A percentile compares a stretch with the other conserved stretches of the same genome.
phyloP scores from a whole-genome alignment of 2,888 invertebrate species.

The Synanthedon andrenaeformis region DNA sequence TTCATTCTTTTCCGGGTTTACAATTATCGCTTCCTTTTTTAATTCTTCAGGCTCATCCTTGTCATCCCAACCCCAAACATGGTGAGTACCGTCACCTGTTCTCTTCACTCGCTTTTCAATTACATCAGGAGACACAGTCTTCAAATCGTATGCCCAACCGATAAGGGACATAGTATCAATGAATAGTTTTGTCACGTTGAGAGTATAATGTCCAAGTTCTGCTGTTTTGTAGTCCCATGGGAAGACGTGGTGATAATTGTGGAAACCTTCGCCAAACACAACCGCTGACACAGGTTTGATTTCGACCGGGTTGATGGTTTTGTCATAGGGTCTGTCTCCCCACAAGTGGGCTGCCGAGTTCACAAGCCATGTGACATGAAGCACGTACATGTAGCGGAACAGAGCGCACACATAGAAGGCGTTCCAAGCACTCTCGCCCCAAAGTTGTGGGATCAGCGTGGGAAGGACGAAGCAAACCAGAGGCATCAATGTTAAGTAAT shows the following conservation, averaged over 20 bases:
- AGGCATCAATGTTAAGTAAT: slow-evolving; percentile 80
- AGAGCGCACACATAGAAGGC: slow-evolving; percentile 77
- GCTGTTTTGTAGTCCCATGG: slow-evolving; percentile 89
- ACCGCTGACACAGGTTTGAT: slow-evolving; percentile 74
- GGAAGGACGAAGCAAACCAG: slow-evolving; percentile 82
- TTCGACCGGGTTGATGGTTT: slow-evolving; percentile 78
- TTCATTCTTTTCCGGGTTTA: slow-evolving; percentile 10
- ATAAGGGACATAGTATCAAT: slow-evolving; percentile 84
- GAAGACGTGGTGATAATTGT: slow-evolving; percentile 88
- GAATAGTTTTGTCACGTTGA: slow-evolving; percentile 80
- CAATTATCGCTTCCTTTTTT: slow-evolving; percentile 20
- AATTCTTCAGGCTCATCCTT: slow-evolving; percentile 46
- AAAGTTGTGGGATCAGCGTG: slow-evolving; percentile 77
- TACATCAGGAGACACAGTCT: slow-evolving; percentile 78
- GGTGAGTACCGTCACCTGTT: slow-evolving; percentile 80
- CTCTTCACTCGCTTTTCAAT: slow-evolving; percentile 78
- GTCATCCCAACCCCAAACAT: slow-evolving; percentile 82
- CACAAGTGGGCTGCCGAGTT: slow-evolving; percentile 89
- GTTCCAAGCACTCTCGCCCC: slow-evolving; percentile 78
- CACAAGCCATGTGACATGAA: slow-evolving; percentile 90
- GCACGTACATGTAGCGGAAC: slow-evolving; percentile 80
- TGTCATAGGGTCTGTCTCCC: slow-evolving; percentile 80
- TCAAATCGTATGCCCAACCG: slow-evolving; percentile 90
- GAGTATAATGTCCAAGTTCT: slow-evolving; percentile 77
- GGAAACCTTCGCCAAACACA: slow-evolving; percentile 84